A percentile compares a stretch with the other conserved stretches of the same genome.
Conservation (phyloP, 2,888 invertebrate species). For the Drosophila anomelani region DNA sequence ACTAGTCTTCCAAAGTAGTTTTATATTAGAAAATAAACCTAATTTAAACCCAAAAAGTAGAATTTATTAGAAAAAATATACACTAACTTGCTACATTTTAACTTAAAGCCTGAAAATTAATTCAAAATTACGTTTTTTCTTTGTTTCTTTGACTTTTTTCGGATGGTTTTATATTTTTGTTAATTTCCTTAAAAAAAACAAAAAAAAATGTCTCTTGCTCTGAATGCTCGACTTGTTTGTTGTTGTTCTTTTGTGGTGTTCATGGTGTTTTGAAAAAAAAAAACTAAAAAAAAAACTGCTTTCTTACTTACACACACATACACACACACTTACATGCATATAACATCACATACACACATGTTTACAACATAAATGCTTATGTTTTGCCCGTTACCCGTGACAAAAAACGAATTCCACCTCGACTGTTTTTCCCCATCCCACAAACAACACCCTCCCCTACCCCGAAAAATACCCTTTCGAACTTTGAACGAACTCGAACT, state of each 20-base stretch:
- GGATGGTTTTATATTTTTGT: conserved; percentile 55
- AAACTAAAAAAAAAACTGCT: conserved; percentile 56
- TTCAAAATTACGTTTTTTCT: conserved; percentile 44
- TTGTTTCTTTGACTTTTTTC: conserved; percentile 57
- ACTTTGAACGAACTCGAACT: conserved; percentile 8
- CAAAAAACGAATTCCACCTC: conserved; percentile 27
- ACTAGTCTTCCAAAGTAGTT: neutral
- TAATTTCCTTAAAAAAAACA: conserved; percentile 44
- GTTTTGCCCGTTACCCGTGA: conserved; percentile 59
- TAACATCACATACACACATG: conserved; percentile 11
- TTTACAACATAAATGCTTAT: conserved; percentile 67
- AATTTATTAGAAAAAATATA: neutral
- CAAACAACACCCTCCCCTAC: conserved; percentile 24
- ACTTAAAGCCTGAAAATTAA: conserved; percentile 56
- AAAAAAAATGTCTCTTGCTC: conserved; percentile 55
- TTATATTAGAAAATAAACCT: neutral
- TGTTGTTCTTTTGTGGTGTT: conserved; percentile 72
- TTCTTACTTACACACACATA: conserved; percentile 69
- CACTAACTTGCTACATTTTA: neutral
- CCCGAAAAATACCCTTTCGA: conserved; percentile 24
- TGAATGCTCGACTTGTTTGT: conserved; percentile 80
- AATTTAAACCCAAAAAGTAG: neutral
- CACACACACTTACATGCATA: conserved; percentile 18
- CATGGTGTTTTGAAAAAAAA: conserved; percentile 66
- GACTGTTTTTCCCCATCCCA: conserved; percentile 21